Evolutionary conservation across 2,113 vertebrate genomes (phyloP), one percentile per base, ranked within the genome.

Genomic region (Helogale parvula): DNA sequence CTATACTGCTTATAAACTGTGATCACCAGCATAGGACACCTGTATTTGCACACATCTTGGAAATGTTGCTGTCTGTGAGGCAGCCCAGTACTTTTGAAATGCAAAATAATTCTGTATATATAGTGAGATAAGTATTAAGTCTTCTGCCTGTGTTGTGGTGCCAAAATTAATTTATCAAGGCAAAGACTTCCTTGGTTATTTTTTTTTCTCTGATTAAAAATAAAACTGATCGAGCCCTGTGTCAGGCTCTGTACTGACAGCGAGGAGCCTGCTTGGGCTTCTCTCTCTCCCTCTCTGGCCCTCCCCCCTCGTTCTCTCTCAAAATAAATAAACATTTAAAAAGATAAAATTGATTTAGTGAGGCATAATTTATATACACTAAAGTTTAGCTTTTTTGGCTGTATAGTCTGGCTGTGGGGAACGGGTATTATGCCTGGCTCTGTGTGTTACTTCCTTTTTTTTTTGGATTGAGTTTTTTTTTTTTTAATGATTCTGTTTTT

Each of bases 131-230:
- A 93, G 2, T 50, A 65, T 38, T 84, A 79, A 68, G 33, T 77
- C 57, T 72, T 80, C 57, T 85, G 19, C 27, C 13, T 91, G 23
- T 92, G 4, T 91, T 95, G 94, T 33, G 13, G 21, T 11, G 47
- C 65, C 71, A 60, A 63, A 85, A 38, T 95, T 66, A 50, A 65
- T 45, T 71, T 85, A 71, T 38, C 69, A 79, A 65, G 60, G 52
- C 85, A 86, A 60, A 68, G 50, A 72, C 21, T 66, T 66, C 50
- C 31, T 25, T 83, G 9, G 1, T n/a, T 71, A 35, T 29, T 85
- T 90, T 68, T 33, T 29, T 85, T 33, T 12, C 35, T n/a, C 27
- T 88, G 45, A 91, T 69, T 91, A 82, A 97, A 90, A 93, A 52
- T 63, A 12, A 84, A 54, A 54, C 45, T 38, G 45, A 60, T 23